Evolutionary conservation across 2,113 vertebrate species (phyloP), one percentile per base, ranked within the genome.

Genomic region (Clarias macrocephalus): DNA sequence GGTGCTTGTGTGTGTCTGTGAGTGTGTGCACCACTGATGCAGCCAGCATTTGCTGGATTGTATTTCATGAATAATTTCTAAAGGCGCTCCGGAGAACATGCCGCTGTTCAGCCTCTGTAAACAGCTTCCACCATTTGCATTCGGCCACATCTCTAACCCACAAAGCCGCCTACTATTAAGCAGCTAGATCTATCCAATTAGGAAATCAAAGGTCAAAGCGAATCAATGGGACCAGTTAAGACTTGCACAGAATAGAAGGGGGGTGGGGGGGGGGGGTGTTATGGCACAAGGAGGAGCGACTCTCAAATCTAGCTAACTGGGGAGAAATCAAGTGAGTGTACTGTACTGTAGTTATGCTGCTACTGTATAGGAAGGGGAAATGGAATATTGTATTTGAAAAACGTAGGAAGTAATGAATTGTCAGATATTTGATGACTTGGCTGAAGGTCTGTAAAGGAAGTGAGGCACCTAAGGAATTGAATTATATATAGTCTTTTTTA

Each of bases 361-460:
- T 80, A 37, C 33, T 37, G 3, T 37, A 42, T 9, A 59, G 23
- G 62, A 65, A 60, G 68, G 25, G 48, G 52, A 77, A 60, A 83
- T 30, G 1, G 5, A 37, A 33, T 56, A 97, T 95, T 95, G 94
- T 75, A 25, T 52, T 48, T 16, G 7, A 76, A 54, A 75, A 52
- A 75, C 1, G 12, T 9, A 48, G 72, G 95, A 95, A 95, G 94
- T 86, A 94, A 92, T 93, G 95, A 93, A 94, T 94, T 62, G 92
- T 93, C 95, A 94, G 95, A 95, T 93, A 96, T 96, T 96, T 97
- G 95, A 96, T 96, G 94, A 96, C 95, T 96, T 95, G 96, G 89
- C 23, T 86, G 84, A 75, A 18, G 57, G 54, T 90, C 62, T 86
- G 57, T 37, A 15, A 83, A 56, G 13, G 86, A 89, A 90, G 90